Evolutionary conservation across 2,888 invertebrate genomes (phyloP), one percentile per base, ranked within the genome.

Genomic region (Chymomyza procnemis): DNA sequence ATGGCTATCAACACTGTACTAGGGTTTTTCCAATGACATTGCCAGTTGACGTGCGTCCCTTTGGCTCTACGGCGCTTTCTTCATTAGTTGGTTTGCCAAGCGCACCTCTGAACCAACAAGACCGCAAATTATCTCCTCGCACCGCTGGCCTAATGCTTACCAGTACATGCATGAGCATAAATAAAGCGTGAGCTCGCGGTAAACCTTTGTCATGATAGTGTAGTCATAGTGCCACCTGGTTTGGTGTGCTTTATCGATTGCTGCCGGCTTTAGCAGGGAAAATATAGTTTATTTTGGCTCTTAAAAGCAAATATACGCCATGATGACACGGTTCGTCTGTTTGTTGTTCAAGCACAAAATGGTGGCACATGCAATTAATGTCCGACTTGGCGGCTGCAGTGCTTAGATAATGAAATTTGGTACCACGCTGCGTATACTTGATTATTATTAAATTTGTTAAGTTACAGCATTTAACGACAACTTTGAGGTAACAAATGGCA

Each of bases 181-280:
- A 41, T 41, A 41, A 41, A 41, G 34, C 34, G 34, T 41, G n/a
- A n/a, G 34, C 34, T 12, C 34, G 34, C 34, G 34, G 34, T 12
- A 12, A 41, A 12, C 34, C 34, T 41, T 41, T 41, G 34, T 12
- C 34, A 41, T 12, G 34, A 9, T 41, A 60, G 48, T 69, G 48
- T 46, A 46, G 34, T 41, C 34, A 41, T 12, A 41, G 34, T n/a
- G 19, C 54, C 48, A 34, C 48, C 48, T 69, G 55, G 41, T 22
- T 54, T 50, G 34, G 26, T 71, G 55, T 70, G 21, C 61, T 75
- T 75, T 75, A 79, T 79, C 76, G 79, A 79, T 79, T 79, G 65
- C 67, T 64, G 64, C 64, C 69, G 59, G 56, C 67, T 64, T 67
- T 34, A 61, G 67, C 26, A 47, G 58, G 46, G 59, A 34, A 12